Conservation (phyloP, 2,888 invertebrate species). For the Miltochrista miniata region DNA sequence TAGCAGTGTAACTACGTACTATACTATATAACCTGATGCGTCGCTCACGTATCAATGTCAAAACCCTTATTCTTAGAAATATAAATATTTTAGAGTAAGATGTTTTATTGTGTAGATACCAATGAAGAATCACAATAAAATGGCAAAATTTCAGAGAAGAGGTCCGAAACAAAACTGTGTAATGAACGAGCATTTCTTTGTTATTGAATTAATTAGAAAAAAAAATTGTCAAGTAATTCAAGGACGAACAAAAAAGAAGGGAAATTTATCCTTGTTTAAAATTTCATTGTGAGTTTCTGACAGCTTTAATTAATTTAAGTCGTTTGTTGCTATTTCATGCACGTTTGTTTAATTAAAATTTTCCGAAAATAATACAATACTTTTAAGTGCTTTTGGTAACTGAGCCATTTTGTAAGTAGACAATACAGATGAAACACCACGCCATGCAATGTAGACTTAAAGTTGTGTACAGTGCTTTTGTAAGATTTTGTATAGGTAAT, state of each 20-base stretch:
- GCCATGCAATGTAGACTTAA: too few relatives aligned
- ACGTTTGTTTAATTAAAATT: slow-evolving; percentile 2
- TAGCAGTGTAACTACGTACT: too few relatives aligned
- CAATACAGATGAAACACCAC: too few relatives aligned
- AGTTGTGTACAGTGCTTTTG: too few relatives aligned
- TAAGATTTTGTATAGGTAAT: too few relatives aligned
- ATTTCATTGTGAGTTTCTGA: slow-evolving; percentile 32
- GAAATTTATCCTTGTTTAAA: slow-evolving; percentile 25
- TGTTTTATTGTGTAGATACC: too few relatives aligned
- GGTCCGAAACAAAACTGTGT: slow-evolving; percentile 18
- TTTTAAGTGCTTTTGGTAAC: not conserved
- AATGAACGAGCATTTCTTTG: slow-evolving; percentile 25
- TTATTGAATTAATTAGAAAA: slow-evolving; percentile 34
- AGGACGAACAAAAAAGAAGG: slow-evolving; percentile 25
- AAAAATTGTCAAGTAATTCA: slow-evolving; percentile 21
- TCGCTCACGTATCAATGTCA: too few relatives aligned
- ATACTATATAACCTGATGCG: too few relatives aligned
- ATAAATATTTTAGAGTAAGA: too few relatives aligned
- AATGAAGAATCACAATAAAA: too few relatives aligned
- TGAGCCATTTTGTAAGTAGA: too few relatives aligned
- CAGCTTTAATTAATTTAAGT: slow-evolving; percentile 43
- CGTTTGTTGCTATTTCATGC: slow-evolving; percentile 26
- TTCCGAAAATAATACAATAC: not conserved
- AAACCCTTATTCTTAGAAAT: too few relatives aligned
- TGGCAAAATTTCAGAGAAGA: slow-evolving; percentile 21